Conservation (phyloP, 2,888 invertebrate species). For the Biston stratarius region DNA sequence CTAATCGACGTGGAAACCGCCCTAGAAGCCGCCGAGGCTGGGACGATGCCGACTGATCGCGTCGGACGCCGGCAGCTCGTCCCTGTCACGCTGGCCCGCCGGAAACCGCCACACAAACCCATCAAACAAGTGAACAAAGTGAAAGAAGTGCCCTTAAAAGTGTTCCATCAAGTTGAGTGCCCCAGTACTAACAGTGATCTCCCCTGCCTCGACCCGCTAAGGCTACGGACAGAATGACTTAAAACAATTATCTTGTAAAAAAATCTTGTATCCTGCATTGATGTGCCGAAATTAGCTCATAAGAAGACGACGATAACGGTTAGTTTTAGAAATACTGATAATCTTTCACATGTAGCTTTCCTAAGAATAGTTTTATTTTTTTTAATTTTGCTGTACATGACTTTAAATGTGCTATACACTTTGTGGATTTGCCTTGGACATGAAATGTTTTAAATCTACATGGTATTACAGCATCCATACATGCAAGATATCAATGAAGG, state of each 20-base stretch:
- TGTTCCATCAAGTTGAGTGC: slow-evolving; percentile 76
- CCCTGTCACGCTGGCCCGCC: slow-evolving; percentile 60
- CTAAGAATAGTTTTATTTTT: no score
- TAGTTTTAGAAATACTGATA: neutral
- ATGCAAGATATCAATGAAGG: no score
- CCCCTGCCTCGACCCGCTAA: slow-evolving; percentile 73
- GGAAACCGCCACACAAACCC: slow-evolving; percentile 33
- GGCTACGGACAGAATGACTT: slow-evolving; percentile 76
- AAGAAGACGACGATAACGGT: neutral
- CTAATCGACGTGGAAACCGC: slow-evolving; percentile 83
- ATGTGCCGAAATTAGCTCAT: slow-evolving; percentile 1
- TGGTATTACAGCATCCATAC: no score
- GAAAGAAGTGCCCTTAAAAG: slow-evolving; percentile 77
- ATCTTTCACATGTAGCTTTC: neutral
- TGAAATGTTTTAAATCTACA: no score
- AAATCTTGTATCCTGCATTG: neutral
- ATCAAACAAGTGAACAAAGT: slow-evolving; percentile 55
- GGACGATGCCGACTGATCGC: slow-evolving; percentile 58
- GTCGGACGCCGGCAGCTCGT: slow-evolving; percentile 64
- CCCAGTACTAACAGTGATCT: slow-evolving; percentile 61
- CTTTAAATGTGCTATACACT: no score
- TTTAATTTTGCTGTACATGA: no score
- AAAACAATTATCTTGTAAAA: no score
- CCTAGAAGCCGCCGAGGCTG: slow-evolving; percentile 80
- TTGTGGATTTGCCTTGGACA: no score